Evolutionary conservation across 2,113 vertebrate genomes (phyloP), one percentile per base, ranked within the genome.

Genomic region (Emydocephalus ijimae): DNA sequence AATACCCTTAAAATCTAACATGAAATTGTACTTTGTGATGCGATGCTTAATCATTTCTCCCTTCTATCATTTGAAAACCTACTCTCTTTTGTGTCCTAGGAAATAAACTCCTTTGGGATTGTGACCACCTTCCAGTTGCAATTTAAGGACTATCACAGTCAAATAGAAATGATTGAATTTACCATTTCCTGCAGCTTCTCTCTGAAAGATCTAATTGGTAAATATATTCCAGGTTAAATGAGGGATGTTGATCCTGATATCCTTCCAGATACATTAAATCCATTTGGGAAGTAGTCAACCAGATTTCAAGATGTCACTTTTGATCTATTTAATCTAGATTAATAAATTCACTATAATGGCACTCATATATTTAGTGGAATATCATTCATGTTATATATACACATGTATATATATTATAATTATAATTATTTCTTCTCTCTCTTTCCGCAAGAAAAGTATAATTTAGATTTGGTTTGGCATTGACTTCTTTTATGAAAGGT

Each of bases 161-260:
- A 94, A 91, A 90, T 85, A 54, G 64, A 92, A 0, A 95, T 90
- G 89, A 96, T 12, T 43, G 20, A 96, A 14, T 97, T 97, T 91
- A 95, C 93, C 1, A 0, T 97, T 91, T 95, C 96, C 92, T 98
- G 96, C 95, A 93, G 57, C 29, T 95, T 97, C 93, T 94, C 96
- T 69, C 45, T 95, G 89, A 94, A 94, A 69, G 88, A 96, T 23
- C 94, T 96, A 55, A 96, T 97, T 95, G 85, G 97, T 97, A 96
- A 89, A n/a, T 20, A 8, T 18, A 20, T 20, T 39, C 21, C 23
- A 52, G 7, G 7, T 21, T 81, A 39, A 39, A 81, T 39, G 74
- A 43, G 20, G 34, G 74, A 81, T 43, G 74, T 81, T 81, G 34
- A 81, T 21, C 34, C 74, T 23, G 74, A 43, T 43, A 43, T 21